Base-by-base conservation (phyloP, 2,888 invertebrate genomes). In the Melikaiella ostensackeni region DNA sequence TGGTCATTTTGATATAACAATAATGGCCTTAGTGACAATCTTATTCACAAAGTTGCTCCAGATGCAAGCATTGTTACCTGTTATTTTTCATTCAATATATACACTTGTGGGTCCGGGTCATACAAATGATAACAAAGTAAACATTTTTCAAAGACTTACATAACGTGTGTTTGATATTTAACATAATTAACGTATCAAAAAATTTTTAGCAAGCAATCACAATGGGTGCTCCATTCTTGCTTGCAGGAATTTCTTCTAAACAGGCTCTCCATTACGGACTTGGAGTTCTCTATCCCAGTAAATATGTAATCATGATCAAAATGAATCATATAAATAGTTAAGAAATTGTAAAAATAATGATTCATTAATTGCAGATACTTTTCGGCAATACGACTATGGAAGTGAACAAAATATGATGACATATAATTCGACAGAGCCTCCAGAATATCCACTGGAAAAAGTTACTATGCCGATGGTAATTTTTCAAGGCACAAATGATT, bases 191-290 rank as follows among this genome's bases (percentile, higher is more conserved):
- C n/a, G n/a, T 50, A 50, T 1, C 0, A 50, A n/a, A 19, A 38
- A 66, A 19, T 24, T 76, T 42, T 24, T 24, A 78, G 76, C 30
- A 76, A 42, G 50, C 62, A 57, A 11, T 76, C 1, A 46, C 74
- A 21, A 19, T 42, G 2, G 61, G 63, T 21, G 35, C 75, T 9
- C 42, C 46, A 7, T 76, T 76, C 35, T 42, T 74, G 0, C 76
- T 76, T 16, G 63, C 64, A 9, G 79, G 79, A 30, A 62, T 62
- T 35, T 79, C 79, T 16, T 63, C 73, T 2, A 79, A 76, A 46
- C 74, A 79, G 9, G 50, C 63, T 8, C 13, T 79, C 19, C 76
- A 79, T n/a, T 57, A 57, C n/a, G 35, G 38, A 1, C 64, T 64
- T 33, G 64, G 35, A 19, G 33, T 64, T n/a, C 33, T 64, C 21